Evolutionary conservation across 2,797 vertebrate species (phyloP).

Genomic region (Tapera naevia): DNA sequence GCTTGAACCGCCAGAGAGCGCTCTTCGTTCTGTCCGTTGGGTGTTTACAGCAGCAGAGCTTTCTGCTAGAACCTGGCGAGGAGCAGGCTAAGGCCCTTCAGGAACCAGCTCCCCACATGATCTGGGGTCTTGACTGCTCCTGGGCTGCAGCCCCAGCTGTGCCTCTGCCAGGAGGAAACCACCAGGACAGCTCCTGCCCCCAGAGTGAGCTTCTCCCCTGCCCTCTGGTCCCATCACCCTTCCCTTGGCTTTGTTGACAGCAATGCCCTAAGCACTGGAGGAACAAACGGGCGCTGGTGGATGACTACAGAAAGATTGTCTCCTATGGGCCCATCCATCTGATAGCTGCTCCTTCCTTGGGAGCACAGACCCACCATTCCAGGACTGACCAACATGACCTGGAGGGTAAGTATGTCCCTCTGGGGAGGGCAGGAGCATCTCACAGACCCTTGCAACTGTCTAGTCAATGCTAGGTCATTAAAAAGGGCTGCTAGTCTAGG

Average conservation of each 20-base stretch:
- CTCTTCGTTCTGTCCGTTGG: background rate
- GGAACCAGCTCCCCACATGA: background rate
- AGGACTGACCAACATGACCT: background rate
- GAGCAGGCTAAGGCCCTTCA: background rate
- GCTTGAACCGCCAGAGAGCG: background rate
- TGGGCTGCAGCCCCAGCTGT: background rate
- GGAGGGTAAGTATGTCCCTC: background rate
- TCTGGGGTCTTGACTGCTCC: background rate
- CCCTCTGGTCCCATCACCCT: background rate
- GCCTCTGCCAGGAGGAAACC: background rate
- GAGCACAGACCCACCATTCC: background rate
- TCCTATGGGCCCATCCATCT: conserved; percentile 70
- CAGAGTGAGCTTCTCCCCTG: accelerated
- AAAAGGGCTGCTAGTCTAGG: background rate
- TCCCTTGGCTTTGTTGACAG: conserved; percentile 24
- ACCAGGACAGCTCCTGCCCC: background rate
- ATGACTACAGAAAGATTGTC: conserved; percentile 58
- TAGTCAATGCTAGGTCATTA: background rate
- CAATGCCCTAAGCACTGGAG: conserved; percentile 20
- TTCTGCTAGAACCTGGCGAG: background rate
- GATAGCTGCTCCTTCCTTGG: background rate
- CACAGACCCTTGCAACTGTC: background rate
- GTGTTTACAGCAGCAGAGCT: background rate
- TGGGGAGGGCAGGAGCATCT: background rate
- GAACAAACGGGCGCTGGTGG: background rate